Evolutionary conservation across 2,113 vertebrate species (phyloP).

Genomic region (Laticauda laticaudata): DNA sequence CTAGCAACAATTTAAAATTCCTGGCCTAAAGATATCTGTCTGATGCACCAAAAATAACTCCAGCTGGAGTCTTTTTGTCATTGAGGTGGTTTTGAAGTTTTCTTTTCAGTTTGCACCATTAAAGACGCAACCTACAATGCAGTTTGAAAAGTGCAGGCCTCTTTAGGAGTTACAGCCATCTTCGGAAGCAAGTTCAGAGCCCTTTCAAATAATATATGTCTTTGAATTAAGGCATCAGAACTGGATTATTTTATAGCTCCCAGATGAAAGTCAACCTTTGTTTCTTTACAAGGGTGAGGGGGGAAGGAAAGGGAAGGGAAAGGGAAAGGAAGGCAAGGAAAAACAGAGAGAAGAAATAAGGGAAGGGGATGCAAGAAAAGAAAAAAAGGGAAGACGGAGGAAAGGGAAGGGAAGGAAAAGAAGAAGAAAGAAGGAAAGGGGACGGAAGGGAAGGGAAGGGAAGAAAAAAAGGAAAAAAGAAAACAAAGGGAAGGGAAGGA

Average conservation of each 20-base stretch:
- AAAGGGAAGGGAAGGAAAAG: no score
- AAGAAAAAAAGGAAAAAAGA: no score
- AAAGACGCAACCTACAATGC: background rate
- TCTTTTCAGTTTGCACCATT: background rate
- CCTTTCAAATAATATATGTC: background rate
- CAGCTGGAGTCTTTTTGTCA: background rate
- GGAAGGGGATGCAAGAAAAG: no score
- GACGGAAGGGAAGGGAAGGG: no score
- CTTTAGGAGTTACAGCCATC: background rate
- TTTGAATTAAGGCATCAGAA: background rate
- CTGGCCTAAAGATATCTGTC: background rate
- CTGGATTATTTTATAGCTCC: background rate
- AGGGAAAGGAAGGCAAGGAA: no score
- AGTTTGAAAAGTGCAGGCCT: background rate
- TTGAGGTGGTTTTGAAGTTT: background rate
- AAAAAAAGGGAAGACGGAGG: no score
- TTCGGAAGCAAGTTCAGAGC: no score
- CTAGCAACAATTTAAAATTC: background rate
- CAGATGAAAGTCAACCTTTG: background rate
- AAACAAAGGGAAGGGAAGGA: no score
- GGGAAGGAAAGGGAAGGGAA: fast-evolving
- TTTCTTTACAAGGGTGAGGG: background rate
- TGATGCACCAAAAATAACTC: background rate
- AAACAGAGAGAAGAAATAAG: no score
- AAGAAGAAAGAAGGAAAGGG: no score